These are phyloP conservation scores for Atherinomorus stipes DNA, from an alignment of 2,113 vertebrate genomes.

Conservation along the genomic window DNA sequence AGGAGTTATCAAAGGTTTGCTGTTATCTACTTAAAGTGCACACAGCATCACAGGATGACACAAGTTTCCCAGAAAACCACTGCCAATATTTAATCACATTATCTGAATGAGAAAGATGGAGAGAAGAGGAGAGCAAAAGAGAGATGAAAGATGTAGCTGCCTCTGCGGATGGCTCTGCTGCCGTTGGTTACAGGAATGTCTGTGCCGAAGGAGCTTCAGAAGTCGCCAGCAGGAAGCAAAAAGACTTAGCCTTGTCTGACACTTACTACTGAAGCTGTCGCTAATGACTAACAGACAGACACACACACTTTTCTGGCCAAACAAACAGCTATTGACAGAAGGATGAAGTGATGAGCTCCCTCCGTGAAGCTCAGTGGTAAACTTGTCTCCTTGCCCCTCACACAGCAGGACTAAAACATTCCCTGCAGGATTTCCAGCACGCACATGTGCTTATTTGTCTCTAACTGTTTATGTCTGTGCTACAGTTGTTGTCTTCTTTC, in stretches of 20 bases:
- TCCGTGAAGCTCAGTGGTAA: slow-evolving; percentile 41
- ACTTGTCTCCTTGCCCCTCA: slow-evolving; percentile 32
- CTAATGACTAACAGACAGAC: slow-evolving; percentile 41
- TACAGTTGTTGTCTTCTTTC: slow-evolving; percentile 9
- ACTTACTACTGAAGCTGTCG: slow-evolving; percentile 32
- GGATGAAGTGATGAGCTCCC: slow-evolving; percentile 38
- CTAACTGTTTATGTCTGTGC: slow-evolving; percentile 13
- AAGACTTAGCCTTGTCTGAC: slow-evolving; percentile 23
- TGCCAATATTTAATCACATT: slow-evolving; percentile 42
- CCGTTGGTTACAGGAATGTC: slow-evolving; percentile 43
- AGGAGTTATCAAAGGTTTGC: slow-evolving; percentile 27
- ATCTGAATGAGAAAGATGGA: slow-evolving; percentile 23
- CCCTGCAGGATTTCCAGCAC: slow-evolving; percentile 19
- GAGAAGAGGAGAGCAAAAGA: not conserved
- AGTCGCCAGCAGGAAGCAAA: slow-evolving; percentile 15
- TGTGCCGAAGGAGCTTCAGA: not conserved
- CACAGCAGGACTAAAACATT: slow-evolving; percentile 56
- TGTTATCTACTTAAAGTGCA: slow-evolving; percentile 21
- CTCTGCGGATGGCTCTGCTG: slow-evolving; percentile 27
- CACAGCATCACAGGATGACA: slow-evolving; percentile 2
- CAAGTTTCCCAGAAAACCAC: slow-evolving; percentile 2
- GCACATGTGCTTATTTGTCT: slow-evolving; percentile 5
- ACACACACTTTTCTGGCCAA: slow-evolving; percentile 30
- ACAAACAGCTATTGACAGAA: slow-evolving; percentile 63
- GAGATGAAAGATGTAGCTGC: slow-evolving; percentile 37